Percentiles rank a stretch among this genome's conserved stretches.
These are phyloP conservation scores for Austrolebias charrua DNA, from an alignment of 2,797 vertebrate genomes.

Conservation along the genomic window DNA sequence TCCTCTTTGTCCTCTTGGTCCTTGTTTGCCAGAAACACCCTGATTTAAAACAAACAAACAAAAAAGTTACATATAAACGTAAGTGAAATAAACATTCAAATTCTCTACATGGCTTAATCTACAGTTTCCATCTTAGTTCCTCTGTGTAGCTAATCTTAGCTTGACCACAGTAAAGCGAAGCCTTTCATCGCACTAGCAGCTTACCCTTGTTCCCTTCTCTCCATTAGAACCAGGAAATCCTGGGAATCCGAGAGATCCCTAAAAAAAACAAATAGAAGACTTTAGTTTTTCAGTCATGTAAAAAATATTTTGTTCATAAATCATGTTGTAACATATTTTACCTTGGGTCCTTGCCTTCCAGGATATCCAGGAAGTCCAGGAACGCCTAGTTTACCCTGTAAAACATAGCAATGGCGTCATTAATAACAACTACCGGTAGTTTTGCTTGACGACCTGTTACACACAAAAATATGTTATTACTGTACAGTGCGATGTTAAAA, in stretches of 20 bases:
- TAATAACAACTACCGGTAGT: too few species aligned
- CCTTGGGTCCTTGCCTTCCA: conserved; percentile 90
- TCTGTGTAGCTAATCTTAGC: background rate
- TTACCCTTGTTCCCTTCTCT: conserved; percentile 90
- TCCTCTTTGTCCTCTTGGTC: conserved; percentile 90
- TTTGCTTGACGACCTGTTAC: too few species aligned
- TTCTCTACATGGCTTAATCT: background rate
- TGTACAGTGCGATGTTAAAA: background rate
- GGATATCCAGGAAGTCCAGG: conserved; percentile 93
- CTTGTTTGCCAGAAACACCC: conserved; percentile 87
- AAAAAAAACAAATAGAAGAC: conserved; percentile 17
- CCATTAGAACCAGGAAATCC: conserved; percentile 90
- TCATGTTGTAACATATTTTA: conserved; percentile 46
- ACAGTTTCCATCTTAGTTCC: too few species aligned
- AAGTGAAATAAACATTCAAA: fast-evolving
- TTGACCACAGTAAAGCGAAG: background rate
- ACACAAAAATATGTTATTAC: background rate
- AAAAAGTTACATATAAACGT: background rate
- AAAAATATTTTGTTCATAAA: background rate
- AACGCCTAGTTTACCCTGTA: conserved; percentile 93
- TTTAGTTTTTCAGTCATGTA: background rate
- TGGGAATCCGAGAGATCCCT: conserved; percentile 95
- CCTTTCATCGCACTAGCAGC: conserved; percentile 5
- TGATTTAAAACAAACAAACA: conserved; percentile 50
- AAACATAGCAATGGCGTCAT: conserved; percentile 1